A percentile compares a stretch with the other conserved stretches of the same genome.
phyloP scores from a whole-genome alignment of 2,888 invertebrate species.

The Anthrax anthrax region DNA sequence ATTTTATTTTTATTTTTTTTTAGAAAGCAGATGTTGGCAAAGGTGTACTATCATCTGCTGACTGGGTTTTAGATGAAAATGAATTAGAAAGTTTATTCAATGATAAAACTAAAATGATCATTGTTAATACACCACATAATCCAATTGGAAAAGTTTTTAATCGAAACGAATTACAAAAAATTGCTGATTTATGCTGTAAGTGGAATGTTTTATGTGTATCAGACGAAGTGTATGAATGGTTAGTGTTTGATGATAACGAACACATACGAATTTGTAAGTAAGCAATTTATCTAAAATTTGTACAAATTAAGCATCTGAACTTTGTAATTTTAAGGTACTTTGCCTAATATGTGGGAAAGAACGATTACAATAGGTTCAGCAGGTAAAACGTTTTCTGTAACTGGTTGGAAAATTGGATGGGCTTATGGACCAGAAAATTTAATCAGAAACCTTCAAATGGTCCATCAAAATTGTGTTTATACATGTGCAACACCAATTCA shows the following conservation, averaged over 20 bases:
- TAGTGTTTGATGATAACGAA: slow-evolving; percentile 67
- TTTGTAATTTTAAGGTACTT: slow-evolving; percentile 45
- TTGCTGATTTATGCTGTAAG: slow-evolving; percentile 82
- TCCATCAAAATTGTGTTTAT: slow-evolving; percentile 91
- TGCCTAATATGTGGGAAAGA: slow-evolving; percentile 96
- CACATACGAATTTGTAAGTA: slow-evolving; percentile 76
- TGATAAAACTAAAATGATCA: slow-evolving; percentile 79
- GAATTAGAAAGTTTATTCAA: slow-evolving; percentile 73
- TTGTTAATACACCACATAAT: slow-evolving; percentile 97
- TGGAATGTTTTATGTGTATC: slow-evolving; percentile 83
- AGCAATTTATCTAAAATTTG: no score
- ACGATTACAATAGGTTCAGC: slow-evolving; percentile 95
- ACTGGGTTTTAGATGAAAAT: slow-evolving; percentile 76
- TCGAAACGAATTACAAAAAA: slow-evolving; percentile 49
- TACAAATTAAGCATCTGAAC: no score
- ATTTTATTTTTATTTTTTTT: neutral
- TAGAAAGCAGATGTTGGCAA: neutral
- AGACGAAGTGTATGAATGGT: slow-evolving; percentile 98
- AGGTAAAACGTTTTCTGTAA: slow-evolving; percentile 95
- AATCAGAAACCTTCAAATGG: slow-evolving; percentile 64
- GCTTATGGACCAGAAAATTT: slow-evolving; percentile 77
- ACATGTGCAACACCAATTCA: slow-evolving; percentile 81
- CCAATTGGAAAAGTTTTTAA: slow-evolving; percentile 79
- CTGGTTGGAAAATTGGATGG: slow-evolving; percentile 97
- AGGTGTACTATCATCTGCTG: slow-evolving; percentile 45